Percentiles rank a stretch among this genome's conserved stretches.
These are phyloP conservation scores for Bergia puertoricense DNA, from an alignment of 92 coral and sea anemone genomes.

Conservation along the genomic window DNA sequence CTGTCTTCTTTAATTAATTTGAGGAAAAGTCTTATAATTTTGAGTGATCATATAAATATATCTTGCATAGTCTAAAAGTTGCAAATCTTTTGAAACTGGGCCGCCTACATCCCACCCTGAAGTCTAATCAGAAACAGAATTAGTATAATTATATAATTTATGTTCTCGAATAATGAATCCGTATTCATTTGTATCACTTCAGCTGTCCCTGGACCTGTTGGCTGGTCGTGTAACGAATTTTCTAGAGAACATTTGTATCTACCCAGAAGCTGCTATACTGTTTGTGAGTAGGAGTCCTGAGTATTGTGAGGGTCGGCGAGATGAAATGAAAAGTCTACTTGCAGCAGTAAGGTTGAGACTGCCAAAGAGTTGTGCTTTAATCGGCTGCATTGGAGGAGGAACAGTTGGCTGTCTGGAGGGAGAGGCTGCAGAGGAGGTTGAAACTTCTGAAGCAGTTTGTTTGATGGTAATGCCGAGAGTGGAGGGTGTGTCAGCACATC, in stretches of 20 bases:
- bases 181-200: constrained; percentile 1
- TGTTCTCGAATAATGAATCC: neutral
- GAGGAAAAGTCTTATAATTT: no score
- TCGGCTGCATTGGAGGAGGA: constrained; percentile 88
- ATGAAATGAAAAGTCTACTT: constrained; percentile 71
- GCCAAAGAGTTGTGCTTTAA: constrained; percentile 70
- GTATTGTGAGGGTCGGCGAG: constrained; percentile 65
- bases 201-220: constrained; percentile 85
- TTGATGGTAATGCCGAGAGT: constrained; percentile 88
- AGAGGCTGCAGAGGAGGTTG: constrained; percentile 71
- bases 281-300: constrained; percentile 72
- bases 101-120: no score
- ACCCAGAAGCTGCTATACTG: constrained; percentile 85
- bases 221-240: constrained; percentile 69
- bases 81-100: neutral
- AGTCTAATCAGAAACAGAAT: no score
- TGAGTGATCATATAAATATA: no score
- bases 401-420: constrained; percentile 78
- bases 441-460: constrained; percentile 75
- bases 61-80: no score
- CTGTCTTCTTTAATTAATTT: no score
- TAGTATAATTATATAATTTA: neutral
- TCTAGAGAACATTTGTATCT: constrained; percentile 68
- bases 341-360: constrained; percentile 64
- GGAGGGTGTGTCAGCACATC: constrained; percentile 70